Conservation (phyloP, 2,113 vertebrate species). For the Tachysurus fulvidraco region DNA sequence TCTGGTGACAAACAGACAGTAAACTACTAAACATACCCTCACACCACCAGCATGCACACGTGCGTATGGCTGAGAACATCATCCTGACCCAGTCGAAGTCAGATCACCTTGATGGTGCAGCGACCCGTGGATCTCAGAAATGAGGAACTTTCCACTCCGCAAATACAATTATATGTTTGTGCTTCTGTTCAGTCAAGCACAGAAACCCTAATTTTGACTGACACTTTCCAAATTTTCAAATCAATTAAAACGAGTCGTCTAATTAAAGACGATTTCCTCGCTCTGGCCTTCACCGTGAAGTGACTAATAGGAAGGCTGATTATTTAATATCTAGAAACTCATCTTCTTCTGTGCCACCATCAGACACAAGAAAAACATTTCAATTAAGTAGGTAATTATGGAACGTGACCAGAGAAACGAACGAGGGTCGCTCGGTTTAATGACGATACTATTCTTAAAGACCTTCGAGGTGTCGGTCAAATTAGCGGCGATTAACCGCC, state of each 20-base stretch:
- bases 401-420: conserved; percentile 55
- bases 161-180: conserved; percentile 73
- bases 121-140: conserved; percentile 3
- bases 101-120: conserved; percentile 35
- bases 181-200: conserved; percentile 52
- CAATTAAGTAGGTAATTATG: conserved; percentile 64
- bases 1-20: conserved; percentile 67
- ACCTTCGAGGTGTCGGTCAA: conserved; percentile 23
- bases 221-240: conserved; percentile 69
- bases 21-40: not conserved
- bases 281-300: conserved; percentile 74
- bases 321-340: conserved; percentile 69
- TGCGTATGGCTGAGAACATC: not conserved
- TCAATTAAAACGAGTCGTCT: conserved; percentile 74
- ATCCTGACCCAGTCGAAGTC: not conserved
- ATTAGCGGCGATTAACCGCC: conserved; percentile 32
- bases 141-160: conserved; percentile 40
- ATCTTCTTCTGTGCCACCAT: conserved; percentile 63
- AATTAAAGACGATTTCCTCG: conserved; percentile 70
- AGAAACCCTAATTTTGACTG: conserved; percentile 69
- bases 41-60: not conserved
- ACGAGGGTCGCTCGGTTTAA: conserved; percentile 48
- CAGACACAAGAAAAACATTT: conserved; percentile 64
- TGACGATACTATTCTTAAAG: conserved; percentile 51
- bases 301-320: conserved; percentile 74